These are phyloP conservation scores for Mya arenaria DNA, from an alignment of 1,140 invertebrate species.

Conservation along the genomic window DNA sequence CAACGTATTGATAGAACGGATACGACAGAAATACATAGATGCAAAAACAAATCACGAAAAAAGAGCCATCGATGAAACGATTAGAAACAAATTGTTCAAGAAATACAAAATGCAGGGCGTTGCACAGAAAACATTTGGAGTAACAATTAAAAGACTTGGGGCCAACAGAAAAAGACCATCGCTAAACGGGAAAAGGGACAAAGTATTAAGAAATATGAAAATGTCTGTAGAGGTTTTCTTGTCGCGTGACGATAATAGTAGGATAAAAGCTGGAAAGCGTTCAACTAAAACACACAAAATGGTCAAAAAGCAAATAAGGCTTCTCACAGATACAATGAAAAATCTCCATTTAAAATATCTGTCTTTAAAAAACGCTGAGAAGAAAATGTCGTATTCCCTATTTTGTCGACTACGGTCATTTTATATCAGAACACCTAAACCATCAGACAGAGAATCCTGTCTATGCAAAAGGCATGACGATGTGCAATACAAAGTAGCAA, in stretches of 20 bases:
- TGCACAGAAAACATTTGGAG: background rate
- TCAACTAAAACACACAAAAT: constrained; percentile 1
- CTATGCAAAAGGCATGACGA: too few relatives aligned
- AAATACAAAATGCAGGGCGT: constrained; percentile 9
- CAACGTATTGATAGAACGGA: background rate
- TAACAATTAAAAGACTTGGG: background rate
- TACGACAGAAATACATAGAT: background rate
- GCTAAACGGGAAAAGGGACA: background rate
- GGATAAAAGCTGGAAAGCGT: background rate
- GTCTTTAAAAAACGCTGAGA: too few relatives aligned
- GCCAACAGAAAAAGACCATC: background rate
- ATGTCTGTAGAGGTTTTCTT: background rate
- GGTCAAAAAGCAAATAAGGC: too few relatives aligned
- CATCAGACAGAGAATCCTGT: too few relatives aligned
- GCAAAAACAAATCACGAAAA: background rate
- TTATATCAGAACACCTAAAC: too few relatives aligned
- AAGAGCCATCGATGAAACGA: background rate
- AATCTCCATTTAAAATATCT: too few relatives aligned
- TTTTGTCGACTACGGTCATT: too few relatives aligned
- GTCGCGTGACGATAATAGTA: constrained; percentile 2
- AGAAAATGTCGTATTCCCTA: too few relatives aligned
- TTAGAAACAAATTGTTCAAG: constrained; percentile 7
- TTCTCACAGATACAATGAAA: too few relatives aligned
- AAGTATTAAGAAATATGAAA: background rate
- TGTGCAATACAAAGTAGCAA: too few relatives aligned